Conservation (phyloP, 2,113 vertebrate species). For the Dermatemys mawii region DNA sequence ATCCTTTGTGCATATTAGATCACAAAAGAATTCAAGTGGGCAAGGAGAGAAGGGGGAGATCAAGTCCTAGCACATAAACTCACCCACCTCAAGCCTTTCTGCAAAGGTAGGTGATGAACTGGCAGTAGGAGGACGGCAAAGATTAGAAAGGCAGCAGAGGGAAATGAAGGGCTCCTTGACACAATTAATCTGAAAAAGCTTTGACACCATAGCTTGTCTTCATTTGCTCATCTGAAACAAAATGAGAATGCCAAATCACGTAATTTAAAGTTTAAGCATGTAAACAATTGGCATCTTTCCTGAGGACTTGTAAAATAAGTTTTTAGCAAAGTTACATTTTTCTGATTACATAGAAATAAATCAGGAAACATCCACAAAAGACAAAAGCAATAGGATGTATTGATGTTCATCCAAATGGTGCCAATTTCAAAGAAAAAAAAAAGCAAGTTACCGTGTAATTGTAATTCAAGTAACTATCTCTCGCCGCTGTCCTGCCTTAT, state of each 20-base stretch:
- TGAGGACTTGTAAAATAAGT: neutral
- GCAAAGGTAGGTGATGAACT: neutral
- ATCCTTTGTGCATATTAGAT: neutral
- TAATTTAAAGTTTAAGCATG: neutral
- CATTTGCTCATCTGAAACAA: neutral
- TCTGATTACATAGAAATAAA: constrained; percentile 26
- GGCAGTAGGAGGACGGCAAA: neutral
- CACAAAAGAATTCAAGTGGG: neutral
- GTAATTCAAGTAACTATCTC: neutral
- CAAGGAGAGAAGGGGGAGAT: neutral
- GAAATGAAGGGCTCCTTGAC: neutral
- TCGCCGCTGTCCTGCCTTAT: neutral
- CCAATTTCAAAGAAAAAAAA: neutral
- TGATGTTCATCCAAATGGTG: neutral
- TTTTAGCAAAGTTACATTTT: neutral
- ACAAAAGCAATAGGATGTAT: neutral
- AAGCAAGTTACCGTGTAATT: neutral
- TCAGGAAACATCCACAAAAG: constrained; percentile 20
- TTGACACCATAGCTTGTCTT: neutral
- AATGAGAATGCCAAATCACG: neutral
- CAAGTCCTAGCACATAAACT: neutral
- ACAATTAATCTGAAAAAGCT: neutral
- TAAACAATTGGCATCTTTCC: constrained; percentile 11
- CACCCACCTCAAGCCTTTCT: neutral
- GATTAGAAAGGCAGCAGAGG: neutral